A percentile compares a stretch with the other conserved stretches of the same genome.
phyloP scores from a whole-genome alignment of 37 sponge, comb jelly and placozoan genomes.

The Beroe forskalii region DNA sequence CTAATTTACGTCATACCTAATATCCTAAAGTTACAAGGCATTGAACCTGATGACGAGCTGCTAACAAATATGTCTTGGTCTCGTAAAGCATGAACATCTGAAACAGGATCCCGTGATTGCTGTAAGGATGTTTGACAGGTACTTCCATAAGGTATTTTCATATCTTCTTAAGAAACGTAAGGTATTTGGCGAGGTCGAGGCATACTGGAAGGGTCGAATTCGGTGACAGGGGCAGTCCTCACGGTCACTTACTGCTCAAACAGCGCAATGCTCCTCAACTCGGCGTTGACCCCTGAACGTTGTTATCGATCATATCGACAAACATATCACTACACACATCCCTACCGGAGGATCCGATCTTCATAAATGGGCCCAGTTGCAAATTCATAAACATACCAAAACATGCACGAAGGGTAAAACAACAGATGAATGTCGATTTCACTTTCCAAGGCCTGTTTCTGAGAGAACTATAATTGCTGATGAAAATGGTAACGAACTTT shows the following conservation, averaged over 20 bases:
- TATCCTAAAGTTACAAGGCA: background rate
- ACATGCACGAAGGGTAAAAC: background rate
- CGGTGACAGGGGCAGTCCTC: conserved; percentile 1
- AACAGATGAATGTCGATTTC: background rate
- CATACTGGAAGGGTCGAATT: conserved; percentile 1
- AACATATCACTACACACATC: background rate
- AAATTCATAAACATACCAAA: background rate
- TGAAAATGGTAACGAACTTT: background rate
- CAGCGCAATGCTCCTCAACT: background rate
- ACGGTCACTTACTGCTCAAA: background rate
- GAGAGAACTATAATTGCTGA: background rate
- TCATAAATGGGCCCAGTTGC: background rate
- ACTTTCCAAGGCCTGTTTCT: background rate
- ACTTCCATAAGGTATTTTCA: background rate
- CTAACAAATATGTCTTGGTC: conserved; percentile 1
- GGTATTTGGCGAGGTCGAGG: background rate
- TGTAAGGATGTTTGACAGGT: conserved; percentile 23
- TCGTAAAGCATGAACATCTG: background rate
- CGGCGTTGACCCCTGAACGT: background rate
- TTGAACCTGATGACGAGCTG: background rate
- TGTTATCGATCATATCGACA: background rate
- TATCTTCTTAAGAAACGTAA: background rate
- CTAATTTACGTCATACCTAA: conserved; percentile 17
- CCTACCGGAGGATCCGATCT: background rate
- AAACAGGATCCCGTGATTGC: background rate